Base-by-base conservation (phyloP, 2,113 vertebrate genomes). In the Columba janthina region DNA sequence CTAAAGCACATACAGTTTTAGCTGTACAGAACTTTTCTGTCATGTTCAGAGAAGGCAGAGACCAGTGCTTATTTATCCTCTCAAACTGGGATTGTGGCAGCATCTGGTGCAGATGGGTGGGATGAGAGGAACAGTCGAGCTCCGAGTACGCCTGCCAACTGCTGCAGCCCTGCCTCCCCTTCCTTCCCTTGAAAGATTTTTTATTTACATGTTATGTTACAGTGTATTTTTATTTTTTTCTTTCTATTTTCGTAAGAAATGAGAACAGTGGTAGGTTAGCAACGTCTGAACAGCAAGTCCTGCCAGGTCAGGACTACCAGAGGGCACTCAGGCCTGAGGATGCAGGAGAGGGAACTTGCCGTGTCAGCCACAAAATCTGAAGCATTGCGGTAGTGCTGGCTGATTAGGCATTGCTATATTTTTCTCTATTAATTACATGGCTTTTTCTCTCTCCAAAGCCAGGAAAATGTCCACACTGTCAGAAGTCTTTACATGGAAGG, bases 371-470 rank as follows among this genome's bases (percentile, higher is more conserved):
- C 25, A 12, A 64, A 67, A 89, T 70, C 75, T 92, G 88, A 90
- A 86, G 88, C 75, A 74, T 9, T 90, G 90, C 64, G 2, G 79
- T 76, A 25, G 11, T 48, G 53, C 70, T 71, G 89, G 65, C 77
- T 92, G 73, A 78, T 84, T 16, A 81, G 57, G 48, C n/a, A 28
- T 44, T 72, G 80, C 80, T 72, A 0, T 71, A 69, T 89, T 93
- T 94, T 67, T 36, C 73, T 71, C 77, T 88, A 19, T 86, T 92
- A 94, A 91, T 89, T 92, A 60, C 34, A 17, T 31, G 44, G 76
- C 65, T 69, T 94, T 84, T 80, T 70, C 62, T 72, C 73, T 91
- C 83, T 72, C 57, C 65, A 85, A 70, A 80, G 86, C 91, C 89
- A 90, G 83, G 69, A 80, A 94, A 92, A 87, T 9, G 53, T 75